These are phyloP conservation scores for Epizoanthus ramosus DNA, from an alignment of 92 coral and sea anemone species.

Conservation along the genomic window DNA sequence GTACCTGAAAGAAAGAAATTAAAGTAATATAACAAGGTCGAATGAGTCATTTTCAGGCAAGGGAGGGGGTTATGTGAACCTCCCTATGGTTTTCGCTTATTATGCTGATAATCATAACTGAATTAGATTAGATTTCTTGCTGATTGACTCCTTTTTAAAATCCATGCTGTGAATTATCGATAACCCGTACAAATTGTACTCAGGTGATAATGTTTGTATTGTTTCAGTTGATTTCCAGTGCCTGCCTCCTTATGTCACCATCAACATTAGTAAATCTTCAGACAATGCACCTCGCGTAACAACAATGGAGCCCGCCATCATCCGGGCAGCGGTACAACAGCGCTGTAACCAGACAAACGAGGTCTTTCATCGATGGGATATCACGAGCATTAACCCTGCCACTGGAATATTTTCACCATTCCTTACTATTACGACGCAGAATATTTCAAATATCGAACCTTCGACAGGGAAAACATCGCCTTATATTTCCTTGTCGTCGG, in stretches of 20 bases:
- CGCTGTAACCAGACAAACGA: constrained; percentile 55
- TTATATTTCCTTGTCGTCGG: constrained; percentile 32
- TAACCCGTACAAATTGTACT: no score
- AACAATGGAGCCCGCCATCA: constrained; percentile 32
- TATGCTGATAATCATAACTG: no score
- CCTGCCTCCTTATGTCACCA: constrained; percentile 68
- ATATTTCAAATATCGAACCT: constrained; percentile 33
- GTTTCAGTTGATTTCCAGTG: constrained; percentile 67
- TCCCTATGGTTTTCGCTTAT: no score
- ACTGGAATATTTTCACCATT: constrained; percentile 13
- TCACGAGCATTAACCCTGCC: background rate
- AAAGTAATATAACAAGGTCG: no score
- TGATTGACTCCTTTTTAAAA: no score
- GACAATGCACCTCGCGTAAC: constrained; percentile 45
- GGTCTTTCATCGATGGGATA: constrained; percentile 56
- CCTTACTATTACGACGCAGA: background rate
- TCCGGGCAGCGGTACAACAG: constrained; percentile 49
- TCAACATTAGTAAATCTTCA: constrained; percentile 51
- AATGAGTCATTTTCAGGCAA: no score
- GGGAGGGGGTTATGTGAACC: no score
- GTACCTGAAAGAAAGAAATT: constrained; percentile 24
- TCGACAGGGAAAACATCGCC: constrained; percentile 36
- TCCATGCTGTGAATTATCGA: background rate
- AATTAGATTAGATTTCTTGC: no score
- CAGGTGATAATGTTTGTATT: background rate